Evolutionary conservation across 1,140 invertebrate species (phyloP), one percentile per base, ranked within the genome.

Genomic region (Belonocnema kinseyi): DNA sequence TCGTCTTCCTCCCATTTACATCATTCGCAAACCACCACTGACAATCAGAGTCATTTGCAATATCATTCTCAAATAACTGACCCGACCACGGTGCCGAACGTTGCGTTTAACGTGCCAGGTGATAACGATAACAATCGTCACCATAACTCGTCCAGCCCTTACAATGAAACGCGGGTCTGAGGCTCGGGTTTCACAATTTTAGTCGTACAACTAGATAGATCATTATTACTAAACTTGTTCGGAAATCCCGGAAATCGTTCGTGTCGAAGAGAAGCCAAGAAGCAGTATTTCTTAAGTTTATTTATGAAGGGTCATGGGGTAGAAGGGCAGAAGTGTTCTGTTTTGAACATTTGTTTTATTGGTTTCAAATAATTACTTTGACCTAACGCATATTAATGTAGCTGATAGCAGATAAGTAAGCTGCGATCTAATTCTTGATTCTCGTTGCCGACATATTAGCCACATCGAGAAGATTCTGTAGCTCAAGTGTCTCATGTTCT

Each of bases 141-240:
- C 40, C 75, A 82, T 72, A 80, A 82, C 58, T 83, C 82, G 72
- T 86, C 85, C 73, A 91, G 85, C 73, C 84, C 90, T 46, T 91
- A 91, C 84, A 91, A 89, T 85, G 90, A 91, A 84, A 91, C 90
- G 53, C 88, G 89, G 82, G 90, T 91, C 75, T 91, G 82, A 91
- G 58, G 72, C 50, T 17, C 50, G 33, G 46, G 19, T 26, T 50
- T 26, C 21, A 26, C 3, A 72, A 19, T 21, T 72, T 72, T 13
- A 52, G 14, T 50, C 14, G 2, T 50, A 26, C 21, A 33, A 11
- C 21, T 50, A 19, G 16, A 72, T 72, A 72, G 46, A 17, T 72
- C n/a, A 72, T 40, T 50, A 72, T 72, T 21, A 72, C 16, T 17
- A 70, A 50, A 40, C 26, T 66, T 10, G 40, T 16, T 66, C 13